phyloP scores from a whole-genome alignment of 2,113 vertebrate genomes.

The Sapayoa aenigma region DNA sequence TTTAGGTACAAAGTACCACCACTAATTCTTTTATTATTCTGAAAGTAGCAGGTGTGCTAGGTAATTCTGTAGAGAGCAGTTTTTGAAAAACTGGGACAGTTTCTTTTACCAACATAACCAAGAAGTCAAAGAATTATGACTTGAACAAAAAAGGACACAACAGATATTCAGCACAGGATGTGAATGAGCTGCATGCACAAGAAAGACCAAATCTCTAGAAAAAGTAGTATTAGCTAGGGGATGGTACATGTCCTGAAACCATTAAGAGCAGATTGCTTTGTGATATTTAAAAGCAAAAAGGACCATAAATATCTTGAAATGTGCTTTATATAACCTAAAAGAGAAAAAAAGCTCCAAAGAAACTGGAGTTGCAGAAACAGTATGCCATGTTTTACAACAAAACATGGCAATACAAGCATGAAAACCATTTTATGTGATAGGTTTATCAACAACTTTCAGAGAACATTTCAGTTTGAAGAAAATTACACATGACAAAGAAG shows the following conservation, averaged over 20 bases:
- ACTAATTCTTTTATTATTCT: neutral
- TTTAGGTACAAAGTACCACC: neutral
- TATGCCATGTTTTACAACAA: neutral
- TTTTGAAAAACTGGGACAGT: neutral
- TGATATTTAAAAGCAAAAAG: neutral
- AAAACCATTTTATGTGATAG: neutral
- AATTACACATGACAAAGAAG: neutral
- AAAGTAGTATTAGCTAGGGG: neutral
- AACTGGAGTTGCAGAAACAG: neutral
- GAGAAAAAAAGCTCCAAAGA: neutral
- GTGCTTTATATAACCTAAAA: neutral
- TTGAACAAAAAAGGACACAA: neutral
- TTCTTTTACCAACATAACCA: neutral
- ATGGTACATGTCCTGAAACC: neutral
- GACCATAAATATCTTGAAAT: neutral
- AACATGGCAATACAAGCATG: fast-evolving
- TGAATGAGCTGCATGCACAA: neutral
- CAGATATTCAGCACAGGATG: neutral
- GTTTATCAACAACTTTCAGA: neutral
- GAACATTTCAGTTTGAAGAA: neutral
- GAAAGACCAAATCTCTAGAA: neutral
- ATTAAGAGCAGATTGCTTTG: neutral
- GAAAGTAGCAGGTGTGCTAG: fast-evolving
- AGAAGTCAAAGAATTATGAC: neutral
- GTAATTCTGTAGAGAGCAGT: neutral